Evolutionary conservation across 2,888 invertebrate species (phyloP), one percentile per base, ranked within the genome.

Genomic region (Chromoteleia sp.): DNA sequence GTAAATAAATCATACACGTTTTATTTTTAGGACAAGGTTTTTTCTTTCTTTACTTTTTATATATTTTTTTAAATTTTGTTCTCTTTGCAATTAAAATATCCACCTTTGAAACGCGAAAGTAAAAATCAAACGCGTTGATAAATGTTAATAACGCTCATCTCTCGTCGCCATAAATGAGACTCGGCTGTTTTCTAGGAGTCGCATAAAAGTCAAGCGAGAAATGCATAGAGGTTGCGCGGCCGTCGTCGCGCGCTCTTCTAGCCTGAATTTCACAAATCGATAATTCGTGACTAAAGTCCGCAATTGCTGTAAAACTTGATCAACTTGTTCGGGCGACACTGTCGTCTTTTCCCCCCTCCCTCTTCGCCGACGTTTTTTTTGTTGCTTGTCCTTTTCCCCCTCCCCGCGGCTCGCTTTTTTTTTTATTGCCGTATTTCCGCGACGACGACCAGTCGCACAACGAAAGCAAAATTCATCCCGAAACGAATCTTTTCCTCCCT

Each of bases 281-380:
- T 81, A 81, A 81, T 77, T 81, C 81, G 74, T 81, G 77, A 81
- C 81, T 81, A 77, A 81, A 81, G 77, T 77, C 81, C 81, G 81
- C 81, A 81, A 77, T 81, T 81, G 77, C 77, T 77, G 77, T 81
- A 77, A 81, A 81, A 81, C 73, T 74, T 81, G 73, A 81, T 81
- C 76, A 67, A 67, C 73, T 81, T 67, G 71, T 81, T 52, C 73
- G 45, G 41, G 73, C 70, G 54, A 81, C 73, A 71, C 67, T 76
- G 81, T 73, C 76, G 67, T 54, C 36, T 81, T 59, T 56, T 29
- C 1, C 19, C 10, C 48, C 54, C 30, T 14, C 33, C 29, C 21
- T 39, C 25, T n/a, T 6, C 41, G 1, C 25, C 33, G 15, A 4
- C 10, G 7, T 8, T n/a, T 52, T 59, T 58, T 36, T 59, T 33